Conservation (phyloP, 2,888 invertebrate genomes). For the Habrosyne pyritoides region DNA sequence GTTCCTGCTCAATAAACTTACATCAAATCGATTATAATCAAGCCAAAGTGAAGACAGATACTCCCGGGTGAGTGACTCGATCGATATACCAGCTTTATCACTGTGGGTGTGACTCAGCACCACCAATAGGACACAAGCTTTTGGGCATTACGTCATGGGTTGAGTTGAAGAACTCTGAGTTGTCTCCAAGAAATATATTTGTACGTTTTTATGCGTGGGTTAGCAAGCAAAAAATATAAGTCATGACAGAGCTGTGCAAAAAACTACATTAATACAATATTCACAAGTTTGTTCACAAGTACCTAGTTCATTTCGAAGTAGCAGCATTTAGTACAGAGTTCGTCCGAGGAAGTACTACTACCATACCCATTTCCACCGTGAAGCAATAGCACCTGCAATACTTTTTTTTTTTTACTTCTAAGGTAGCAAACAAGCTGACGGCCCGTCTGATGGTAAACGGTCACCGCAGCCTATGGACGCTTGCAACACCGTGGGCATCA, state of each 20-base stretch:
- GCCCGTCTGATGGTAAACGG: too few relatives aligned
- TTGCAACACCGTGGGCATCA: too few relatives aligned
- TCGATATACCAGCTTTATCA: background rate
- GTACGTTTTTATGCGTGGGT: background rate
- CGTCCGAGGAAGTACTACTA: too few relatives aligned
- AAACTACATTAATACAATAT: too few relatives aligned
- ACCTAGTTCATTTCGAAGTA: too few relatives aligned
- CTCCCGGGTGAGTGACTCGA: background rate
- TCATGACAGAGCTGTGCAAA: background rate
- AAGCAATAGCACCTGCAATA: too few relatives aligned
- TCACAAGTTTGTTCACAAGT: too few relatives aligned
- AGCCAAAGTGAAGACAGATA: background rate
- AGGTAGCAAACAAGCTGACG: too few relatives aligned
- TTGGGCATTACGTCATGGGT: background rate
- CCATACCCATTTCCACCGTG: too few relatives aligned
- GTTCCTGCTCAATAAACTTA: background rate
- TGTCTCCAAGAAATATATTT: background rate
- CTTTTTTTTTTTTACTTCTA: too few relatives aligned
- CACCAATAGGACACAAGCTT: background rate
- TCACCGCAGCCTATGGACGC: too few relatives aligned
- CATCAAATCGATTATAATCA: background rate
- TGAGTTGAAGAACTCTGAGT: background rate
- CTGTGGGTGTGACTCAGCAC: background rate
- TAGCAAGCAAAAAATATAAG: background rate
- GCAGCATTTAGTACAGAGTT: too few relatives aligned